Evolutionary conservation across 2,888 invertebrate species (phyloP).

Genomic region (Drosophila macrospina): DNA sequence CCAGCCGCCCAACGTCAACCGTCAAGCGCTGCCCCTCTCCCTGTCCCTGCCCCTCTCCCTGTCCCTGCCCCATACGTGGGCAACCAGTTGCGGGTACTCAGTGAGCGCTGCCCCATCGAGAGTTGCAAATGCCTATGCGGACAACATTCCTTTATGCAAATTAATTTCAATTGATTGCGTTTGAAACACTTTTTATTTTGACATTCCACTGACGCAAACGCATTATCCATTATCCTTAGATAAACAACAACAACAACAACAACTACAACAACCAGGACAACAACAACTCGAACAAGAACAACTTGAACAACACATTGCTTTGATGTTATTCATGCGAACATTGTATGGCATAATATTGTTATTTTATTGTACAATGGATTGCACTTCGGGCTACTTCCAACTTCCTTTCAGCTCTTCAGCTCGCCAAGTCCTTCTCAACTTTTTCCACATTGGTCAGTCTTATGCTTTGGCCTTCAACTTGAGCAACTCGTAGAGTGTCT

Average conservation of each 20-base stretch:
- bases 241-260: slow-evolving; percentile 49
- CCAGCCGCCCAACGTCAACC: too few relatives aligned
- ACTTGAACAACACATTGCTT: slow-evolving; percentile 34
- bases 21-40: too few relatives aligned
- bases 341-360: slow-evolving; percentile 61
- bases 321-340: slow-evolving; percentile 76
- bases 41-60: too few relatives aligned
- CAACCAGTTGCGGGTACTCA: slow-evolving; percentile 28
- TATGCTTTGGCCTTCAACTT: not conserved
- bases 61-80: too few relatives aligned
- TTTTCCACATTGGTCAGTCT: slow-evolving; percentile 4
- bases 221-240: slow-evolving; percentile 69
- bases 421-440: not conserved
- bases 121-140: slow-evolving; percentile 52
- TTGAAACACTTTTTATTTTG: slow-evolving; percentile 74
- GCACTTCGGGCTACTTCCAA: slow-evolving; percentile 3
- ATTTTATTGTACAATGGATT: slow-evolving; percentile 33
- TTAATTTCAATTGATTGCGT: slow-evolving; percentile 81
- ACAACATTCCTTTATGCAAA: slow-evolving; percentile 81
- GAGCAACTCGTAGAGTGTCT: not conserved
- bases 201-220: slow-evolving; percentile 73
- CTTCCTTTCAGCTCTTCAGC: slow-evolving; percentile 5
- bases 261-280: too few relatives aligned
- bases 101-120: slow-evolving; percentile 20
- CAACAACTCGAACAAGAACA: too few relatives aligned